Evolutionary conservation across 2,888 invertebrate genomes (phyloP).

Genomic region (Eugnorisma glareosa): DNA sequence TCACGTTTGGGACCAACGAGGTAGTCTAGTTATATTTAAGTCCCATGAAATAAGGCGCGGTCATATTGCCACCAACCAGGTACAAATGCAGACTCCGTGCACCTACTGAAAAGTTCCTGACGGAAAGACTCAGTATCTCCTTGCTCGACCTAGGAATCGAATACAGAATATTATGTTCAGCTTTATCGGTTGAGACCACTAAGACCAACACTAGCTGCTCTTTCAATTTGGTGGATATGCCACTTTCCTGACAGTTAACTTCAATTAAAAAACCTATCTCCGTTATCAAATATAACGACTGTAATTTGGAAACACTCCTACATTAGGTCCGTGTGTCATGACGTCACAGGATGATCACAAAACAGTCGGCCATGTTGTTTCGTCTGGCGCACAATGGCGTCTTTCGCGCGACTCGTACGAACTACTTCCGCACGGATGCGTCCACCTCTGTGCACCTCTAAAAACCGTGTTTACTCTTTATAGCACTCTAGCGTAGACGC

Average conservation of each 20-base stretch:
- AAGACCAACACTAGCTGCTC: background rate
- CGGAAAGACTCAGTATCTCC: background rate
- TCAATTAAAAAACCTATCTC: background rate
- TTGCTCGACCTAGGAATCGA: background rate
- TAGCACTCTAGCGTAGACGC: background rate
- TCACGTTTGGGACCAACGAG: too few species aligned
- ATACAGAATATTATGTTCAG: background rate
- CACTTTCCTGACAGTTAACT: background rate
- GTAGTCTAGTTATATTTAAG: too few species aligned
- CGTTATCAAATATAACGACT: background rate
- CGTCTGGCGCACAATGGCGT: constrained; percentile 44
- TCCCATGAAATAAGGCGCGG: background rate
- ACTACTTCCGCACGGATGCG: constrained; percentile 52
- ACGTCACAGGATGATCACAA: constrained; percentile 29
- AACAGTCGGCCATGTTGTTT: constrained; percentile 39
- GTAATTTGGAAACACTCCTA: constrained; percentile 6
- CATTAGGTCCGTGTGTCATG: constrained; percentile 1
- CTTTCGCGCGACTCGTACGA: constrained; percentile 42
- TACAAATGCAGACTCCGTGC: background rate
- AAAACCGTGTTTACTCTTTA: constrained; percentile 26
- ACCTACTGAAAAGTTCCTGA: background rate
- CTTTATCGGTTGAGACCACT: background rate
- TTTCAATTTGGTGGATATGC: background rate
- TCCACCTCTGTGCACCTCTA: constrained; percentile 35
- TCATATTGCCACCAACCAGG: background rate